Percentiles rank a stretch among this genome's conserved stretches.
phyloP scores from a whole-genome alignment of 2,888 invertebrate genomes.

The Thelaira solivaga region DNA sequence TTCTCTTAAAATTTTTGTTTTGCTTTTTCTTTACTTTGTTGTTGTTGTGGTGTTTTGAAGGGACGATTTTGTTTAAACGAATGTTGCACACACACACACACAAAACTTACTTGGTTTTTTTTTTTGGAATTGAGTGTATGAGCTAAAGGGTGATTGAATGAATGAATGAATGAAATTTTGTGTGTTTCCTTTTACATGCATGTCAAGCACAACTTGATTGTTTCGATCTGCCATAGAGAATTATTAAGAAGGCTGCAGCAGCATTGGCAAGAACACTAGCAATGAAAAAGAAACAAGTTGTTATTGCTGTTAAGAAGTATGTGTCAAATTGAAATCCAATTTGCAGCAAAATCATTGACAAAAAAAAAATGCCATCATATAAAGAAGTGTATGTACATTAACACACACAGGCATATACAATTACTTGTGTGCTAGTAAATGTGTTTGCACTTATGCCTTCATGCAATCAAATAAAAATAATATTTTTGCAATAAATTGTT shows the following conservation, averaged over 20 bases:
- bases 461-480: conserved; percentile 13
- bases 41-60: background rate
- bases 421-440: background rate
- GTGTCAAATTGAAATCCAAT: conserved; percentile 61
- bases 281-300: background rate
- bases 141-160: background rate
- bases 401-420: background rate
- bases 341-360: conserved; percentile 58
- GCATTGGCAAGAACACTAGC: background rate
- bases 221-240: conserved; percentile 52
- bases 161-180: conserved; percentile 49
- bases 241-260: conserved; percentile 45
- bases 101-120: too few species aligned
- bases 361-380: conserved; percentile 26
- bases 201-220: conserved; percentile 62
- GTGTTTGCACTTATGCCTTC: background rate
- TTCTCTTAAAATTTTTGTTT: background rate
- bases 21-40: background rate
- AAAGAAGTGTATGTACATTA: background rate
- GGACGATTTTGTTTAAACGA: conserved; percentile 45
- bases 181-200: conserved; percentile 49
- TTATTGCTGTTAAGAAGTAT: conserved; percentile 30
- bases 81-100: background rate
- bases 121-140: conserved; percentile 8
- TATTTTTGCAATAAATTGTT: background rate